Evolutionary conservation across 2,113 vertebrate species (phyloP).

Genomic region (Phyllostomus discolor): DNA sequence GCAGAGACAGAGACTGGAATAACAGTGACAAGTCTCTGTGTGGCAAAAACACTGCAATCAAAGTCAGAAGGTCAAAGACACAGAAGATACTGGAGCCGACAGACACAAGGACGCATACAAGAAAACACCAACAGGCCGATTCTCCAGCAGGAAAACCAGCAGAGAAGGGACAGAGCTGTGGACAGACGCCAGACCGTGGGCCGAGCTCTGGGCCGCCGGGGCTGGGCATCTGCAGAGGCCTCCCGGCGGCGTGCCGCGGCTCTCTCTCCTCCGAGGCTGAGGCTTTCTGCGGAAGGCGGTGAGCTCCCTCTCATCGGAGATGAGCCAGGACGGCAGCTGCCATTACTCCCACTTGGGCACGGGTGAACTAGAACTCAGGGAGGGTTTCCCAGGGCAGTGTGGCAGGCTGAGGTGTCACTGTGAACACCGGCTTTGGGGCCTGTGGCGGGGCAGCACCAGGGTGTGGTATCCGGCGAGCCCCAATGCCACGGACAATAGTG

Average conservation of each 20-base stretch:
- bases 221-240: no score
- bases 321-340: background rate
- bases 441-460: background rate
- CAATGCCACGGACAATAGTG: no score
- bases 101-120: background rate
- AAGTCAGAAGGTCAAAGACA: background rate
- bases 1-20: background rate
- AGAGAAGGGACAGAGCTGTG: background rate
- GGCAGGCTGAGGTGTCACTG: fast-evolving
- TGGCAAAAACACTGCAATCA: background rate
- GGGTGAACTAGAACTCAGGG: background rate
- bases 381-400: no score
- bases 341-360: background rate
- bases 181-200: background rate
- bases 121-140: background rate
- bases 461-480: fast-evolving
- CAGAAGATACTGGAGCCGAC: background rate
- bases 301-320: background rate
- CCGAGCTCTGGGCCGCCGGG: fast-evolving
- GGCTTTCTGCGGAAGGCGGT: background rate
- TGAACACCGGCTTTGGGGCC: background rate
- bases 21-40: background rate
- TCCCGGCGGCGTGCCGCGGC: no score
- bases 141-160: background rate
- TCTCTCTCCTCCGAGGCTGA: background rate